phyloP scores from a whole-genome alignment of 1,140 invertebrate species.

The Brachionus rotundiformis region DNA sequence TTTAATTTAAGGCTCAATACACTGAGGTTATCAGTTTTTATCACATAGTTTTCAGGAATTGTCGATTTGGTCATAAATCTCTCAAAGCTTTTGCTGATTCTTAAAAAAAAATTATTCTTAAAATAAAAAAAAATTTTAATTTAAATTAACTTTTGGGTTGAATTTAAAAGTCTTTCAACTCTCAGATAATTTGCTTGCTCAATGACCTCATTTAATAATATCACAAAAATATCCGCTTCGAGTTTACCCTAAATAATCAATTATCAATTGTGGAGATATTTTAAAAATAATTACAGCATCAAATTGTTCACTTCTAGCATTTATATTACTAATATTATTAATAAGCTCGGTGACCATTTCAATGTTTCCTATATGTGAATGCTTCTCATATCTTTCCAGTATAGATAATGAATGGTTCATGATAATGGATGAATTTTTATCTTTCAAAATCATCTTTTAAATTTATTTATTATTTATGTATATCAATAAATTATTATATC shows the following conservation, averaged over 20 bases:
- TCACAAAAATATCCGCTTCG: slow-evolving; percentile 36
- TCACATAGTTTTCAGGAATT: slow-evolving; percentile 8
- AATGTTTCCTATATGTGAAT: neutral
- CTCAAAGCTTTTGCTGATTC: slow-evolving; percentile 23
- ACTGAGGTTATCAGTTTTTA: slow-evolving; percentile 20
- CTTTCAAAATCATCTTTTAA: neutral
- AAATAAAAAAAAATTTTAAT: neutral
- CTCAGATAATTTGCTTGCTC: slow-evolving; percentile 30
- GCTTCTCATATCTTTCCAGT: neutral
- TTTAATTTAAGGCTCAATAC: slow-evolving; percentile 8
- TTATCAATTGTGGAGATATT: too few relatives aligned
- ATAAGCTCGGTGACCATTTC: neutral
- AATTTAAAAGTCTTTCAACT: slow-evolving; percentile 9
- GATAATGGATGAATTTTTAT: neutral
- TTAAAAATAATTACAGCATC: neutral
- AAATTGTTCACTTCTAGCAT: neutral
- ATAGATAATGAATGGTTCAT: neutral
- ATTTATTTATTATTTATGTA: too few relatives aligned
- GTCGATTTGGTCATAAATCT: slow-evolving; percentile 4
- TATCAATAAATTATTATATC: too few relatives aligned
- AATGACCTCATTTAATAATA: slow-evolving; percentile 17
- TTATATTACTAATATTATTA: neutral
- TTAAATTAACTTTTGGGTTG: neutral
- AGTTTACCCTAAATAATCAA: neutral
- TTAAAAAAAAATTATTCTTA: neutral